Evolutionary conservation across 2,888 invertebrate species (phyloP).

Genomic region (Lasioglossum calceatum): DNA sequence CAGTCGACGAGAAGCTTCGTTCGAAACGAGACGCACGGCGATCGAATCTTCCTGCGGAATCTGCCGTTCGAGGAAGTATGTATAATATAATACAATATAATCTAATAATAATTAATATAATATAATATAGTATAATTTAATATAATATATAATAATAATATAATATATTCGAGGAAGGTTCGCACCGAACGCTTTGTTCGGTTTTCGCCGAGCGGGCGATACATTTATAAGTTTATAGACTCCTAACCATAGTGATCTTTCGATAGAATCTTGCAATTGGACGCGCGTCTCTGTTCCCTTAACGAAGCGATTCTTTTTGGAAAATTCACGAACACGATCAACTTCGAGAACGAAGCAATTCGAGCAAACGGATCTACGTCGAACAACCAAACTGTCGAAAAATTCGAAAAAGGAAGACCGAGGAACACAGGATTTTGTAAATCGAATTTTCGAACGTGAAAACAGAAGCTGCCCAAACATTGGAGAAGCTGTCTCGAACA

Average conservation of each 20-base stretch:
- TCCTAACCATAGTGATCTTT: conserved; percentile 20
- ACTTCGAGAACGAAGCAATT: not conserved
- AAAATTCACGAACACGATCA: not conserved
- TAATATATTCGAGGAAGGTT: conserved; percentile 11
- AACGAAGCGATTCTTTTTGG: conserved; percentile 1
- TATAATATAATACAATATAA: conserved; percentile 18
- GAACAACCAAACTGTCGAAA: not conserved
- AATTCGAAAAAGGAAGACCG: not conserved
- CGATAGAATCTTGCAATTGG: conserved; percentile 34
- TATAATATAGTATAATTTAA: not conserved
- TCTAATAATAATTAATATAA: conserved; percentile 1
- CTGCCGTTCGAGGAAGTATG: conserved; percentile 2
- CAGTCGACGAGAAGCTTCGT: not conserved
- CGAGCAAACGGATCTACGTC: not conserved
- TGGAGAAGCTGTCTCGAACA: not conserved
- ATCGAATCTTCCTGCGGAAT: not conserved
- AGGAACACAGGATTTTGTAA: not conserved
- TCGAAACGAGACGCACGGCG: not conserved
- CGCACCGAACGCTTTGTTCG: not conserved
- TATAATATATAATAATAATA: not conserved
- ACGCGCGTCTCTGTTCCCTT: conserved; percentile 43
- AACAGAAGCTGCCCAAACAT: not conserved
- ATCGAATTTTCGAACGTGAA: not conserved
- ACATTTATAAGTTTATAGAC: conserved; percentile 4
- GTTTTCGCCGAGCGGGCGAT: conserved; percentile 22